Conservation (phyloP, 2,888 invertebrate species). For the Zhuqinia jingwanae region DNA sequence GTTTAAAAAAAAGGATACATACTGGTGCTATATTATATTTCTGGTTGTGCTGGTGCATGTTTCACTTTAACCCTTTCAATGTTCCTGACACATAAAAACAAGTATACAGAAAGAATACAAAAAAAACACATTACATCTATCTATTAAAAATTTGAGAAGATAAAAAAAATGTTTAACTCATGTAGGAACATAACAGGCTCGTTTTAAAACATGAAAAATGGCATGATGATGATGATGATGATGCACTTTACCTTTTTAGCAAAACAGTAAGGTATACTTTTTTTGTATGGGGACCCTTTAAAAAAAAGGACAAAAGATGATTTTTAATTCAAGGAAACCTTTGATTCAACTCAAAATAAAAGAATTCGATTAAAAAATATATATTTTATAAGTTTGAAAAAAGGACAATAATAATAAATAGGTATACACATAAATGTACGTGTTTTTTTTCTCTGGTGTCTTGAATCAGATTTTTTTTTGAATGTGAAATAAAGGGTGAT, state of each 20-base stretch:
- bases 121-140: neutral
- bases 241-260: constrained; percentile 52
- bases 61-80: constrained; percentile 24
- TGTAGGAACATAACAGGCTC: neutral
- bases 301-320: constrained; percentile 4
- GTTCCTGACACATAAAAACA: no score
- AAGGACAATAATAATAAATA: neutral
- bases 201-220: neutral
- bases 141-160: neutral
- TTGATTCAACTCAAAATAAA: neutral
- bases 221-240: constrained; percentile 12
- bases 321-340: constrained; percentile 47
- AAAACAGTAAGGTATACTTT: no score
- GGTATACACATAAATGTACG: neutral
- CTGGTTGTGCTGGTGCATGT: no score
- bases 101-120: neutral
- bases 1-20: neutral
- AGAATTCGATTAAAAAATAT: neutral
- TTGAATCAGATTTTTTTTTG: neutral
- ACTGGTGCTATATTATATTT: no score
- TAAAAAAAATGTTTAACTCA: no score
- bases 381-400: neutral
- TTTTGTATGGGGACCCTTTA: neutral
- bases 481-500: neutral
- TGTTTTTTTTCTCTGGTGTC: neutral